Conservation (phyloP, 2,888 invertebrate species). For the Cryptus viduatorius region DNA sequence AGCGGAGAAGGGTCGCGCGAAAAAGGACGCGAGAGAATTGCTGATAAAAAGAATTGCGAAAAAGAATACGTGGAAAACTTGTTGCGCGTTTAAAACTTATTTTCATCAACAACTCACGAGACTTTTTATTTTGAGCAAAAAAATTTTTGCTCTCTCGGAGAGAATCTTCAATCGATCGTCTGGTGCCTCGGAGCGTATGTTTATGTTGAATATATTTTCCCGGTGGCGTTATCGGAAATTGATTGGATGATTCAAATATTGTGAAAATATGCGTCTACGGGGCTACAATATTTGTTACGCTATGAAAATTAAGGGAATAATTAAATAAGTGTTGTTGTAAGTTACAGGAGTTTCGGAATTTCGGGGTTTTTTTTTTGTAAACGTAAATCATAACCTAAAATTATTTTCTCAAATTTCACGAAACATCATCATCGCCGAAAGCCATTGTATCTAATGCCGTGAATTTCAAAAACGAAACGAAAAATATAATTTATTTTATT, state of each 20-base stretch:
- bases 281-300: too few relatives aligned
- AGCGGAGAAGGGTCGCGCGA: conserved; percentile 1
- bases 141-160: conserved; percentile 11
- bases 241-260: too few relatives aligned
- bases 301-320: too few relatives aligned
- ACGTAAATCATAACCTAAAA: neutral
- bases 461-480: neutral
- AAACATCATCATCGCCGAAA: neutral
- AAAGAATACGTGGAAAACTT: conserved; percentile 26
- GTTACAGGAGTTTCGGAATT: too few relatives aligned
- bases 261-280: too few relatives aligned
- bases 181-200: too few relatives aligned
- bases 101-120: neutral
- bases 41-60: neutral
- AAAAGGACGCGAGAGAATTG: neutral
- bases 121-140: neutral
- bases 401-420: neutral
- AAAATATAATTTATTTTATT: neutral
- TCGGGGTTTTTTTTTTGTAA: neutral
- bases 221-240: too few relatives aligned
- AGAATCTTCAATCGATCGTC: neutral
- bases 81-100: conserved; percentile 5
- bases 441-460: neutral
- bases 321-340: too few relatives aligned
- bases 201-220: too few relatives aligned